Evolutionary conservation across 2,113 vertebrate genomes (phyloP), one percentile per base, ranked within the genome.

Genomic region (Stigmatopora argus): DNA sequence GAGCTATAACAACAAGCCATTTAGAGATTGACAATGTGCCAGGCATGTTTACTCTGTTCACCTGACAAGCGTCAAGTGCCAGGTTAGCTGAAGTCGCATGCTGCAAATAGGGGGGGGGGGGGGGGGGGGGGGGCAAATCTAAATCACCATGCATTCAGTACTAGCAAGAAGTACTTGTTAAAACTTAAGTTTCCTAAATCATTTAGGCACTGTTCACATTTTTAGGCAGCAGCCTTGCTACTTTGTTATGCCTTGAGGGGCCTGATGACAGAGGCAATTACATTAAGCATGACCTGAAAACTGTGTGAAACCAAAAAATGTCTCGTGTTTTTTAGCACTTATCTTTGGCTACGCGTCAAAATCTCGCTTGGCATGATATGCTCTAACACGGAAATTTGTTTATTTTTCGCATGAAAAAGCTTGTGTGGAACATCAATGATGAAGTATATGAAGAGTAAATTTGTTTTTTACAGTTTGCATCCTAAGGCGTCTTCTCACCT

Each of bases 261-360:
- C 35, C 57, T 60, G 35, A 60, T 60, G 58, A 60, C 58, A 60
- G 35, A 60, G 58, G 58, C 35, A 60, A 60, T 44, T 60, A 60
- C 58, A 60, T 60, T 60, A 60, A 60, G 35, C n/a, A 41, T 2
- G 58, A 60, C 58, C n/a, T 60, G 58, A 60, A 41, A 60, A 41
- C 58, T 44, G 58, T 2, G 11, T 18, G n/a, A 57, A 15, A 34
- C 34, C 26, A 57, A 35, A 60, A 44, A 59, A 26, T 11, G 34
- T 60, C 58, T 19, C 58, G 38, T 13, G 38, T 41, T 60, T 59
- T 35, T 13, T 38, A 38, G 18, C 18, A 34, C 35, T 59, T 59
- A 59, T 59, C 21, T 53, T 53, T 3, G 13, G 46, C 12, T 13
- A 23, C 5, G 12, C 35, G 12, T 60, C n/a, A 26, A 60, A 60